Conservation (phyloP, 2,113 vertebrate genomes). For the Ophiodon elongatus region DNA sequence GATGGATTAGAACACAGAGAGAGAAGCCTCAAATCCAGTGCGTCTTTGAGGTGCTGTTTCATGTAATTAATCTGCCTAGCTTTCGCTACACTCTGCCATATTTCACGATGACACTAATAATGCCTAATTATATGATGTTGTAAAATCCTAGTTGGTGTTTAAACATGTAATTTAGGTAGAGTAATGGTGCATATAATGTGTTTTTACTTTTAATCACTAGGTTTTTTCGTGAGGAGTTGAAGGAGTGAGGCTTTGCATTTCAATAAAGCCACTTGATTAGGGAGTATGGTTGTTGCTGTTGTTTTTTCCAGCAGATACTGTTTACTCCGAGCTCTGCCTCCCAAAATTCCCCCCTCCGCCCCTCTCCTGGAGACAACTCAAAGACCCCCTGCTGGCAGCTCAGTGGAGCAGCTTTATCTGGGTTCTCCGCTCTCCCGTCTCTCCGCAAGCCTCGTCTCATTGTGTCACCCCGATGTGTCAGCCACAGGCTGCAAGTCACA, state of each 20-base stretch:
- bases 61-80: slow-evolving; percentile 68
- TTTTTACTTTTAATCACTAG: slow-evolving; percentile 66
- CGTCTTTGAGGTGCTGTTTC: slow-evolving; percentile 57
- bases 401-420: slow-evolving; percentile 74
- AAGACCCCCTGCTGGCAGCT: slow-evolving; percentile 78
- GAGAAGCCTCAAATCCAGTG: slow-evolving; percentile 23
- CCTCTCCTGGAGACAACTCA: slow-evolving; percentile 71
- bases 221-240: slow-evolving; percentile 53
- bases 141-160: slow-evolving; percentile 71
- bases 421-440: slow-evolving; percentile 60
- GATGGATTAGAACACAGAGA: slow-evolving; percentile 56
- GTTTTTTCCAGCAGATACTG: slow-evolving; percentile 71
- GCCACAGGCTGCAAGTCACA: slow-evolving; percentile 65
- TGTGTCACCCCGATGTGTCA: slow-evolving; percentile 67
- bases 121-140: slow-evolving; percentile 70
- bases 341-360: slow-evolving; percentile 60
- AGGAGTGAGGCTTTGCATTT: slow-evolving; percentile 76
- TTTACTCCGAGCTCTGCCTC: slow-evolving; percentile 69
- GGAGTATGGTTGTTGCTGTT: slow-evolving; percentile 64
- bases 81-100: slow-evolving; percentile 61
- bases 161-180: slow-evolving; percentile 72
- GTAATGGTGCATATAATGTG: slow-evolving; percentile 74
- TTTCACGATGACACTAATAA: slow-evolving; percentile 75
- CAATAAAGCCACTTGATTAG: slow-evolving; percentile 74
- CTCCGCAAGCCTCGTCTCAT: slow-evolving; percentile 60